Conservation (phyloP, 2,888 invertebrate species). For the Smittia sp. region DNA sequence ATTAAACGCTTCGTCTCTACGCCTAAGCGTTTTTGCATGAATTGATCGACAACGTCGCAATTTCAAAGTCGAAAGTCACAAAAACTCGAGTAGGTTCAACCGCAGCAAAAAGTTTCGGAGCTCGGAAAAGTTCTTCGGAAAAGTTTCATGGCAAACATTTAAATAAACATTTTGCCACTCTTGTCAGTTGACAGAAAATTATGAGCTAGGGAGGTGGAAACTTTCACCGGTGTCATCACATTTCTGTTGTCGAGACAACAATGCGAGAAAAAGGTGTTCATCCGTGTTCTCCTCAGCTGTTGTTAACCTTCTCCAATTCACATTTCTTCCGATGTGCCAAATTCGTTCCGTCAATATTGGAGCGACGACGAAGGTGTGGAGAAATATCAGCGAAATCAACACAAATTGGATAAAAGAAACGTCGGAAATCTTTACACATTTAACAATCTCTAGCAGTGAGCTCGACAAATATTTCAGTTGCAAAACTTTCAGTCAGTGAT, state of each 20-base stretch:
- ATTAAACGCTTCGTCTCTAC: too few species aligned
- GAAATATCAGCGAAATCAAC: slow-evolving; percentile 10
- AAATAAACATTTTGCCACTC: neutral
- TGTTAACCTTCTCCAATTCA: slow-evolving; percentile 8
- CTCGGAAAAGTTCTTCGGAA: too few species aligned
- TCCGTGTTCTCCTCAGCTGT: neutral
- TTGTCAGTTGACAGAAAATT: neutral
- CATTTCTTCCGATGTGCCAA: neutral
- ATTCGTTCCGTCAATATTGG: slow-evolving; percentile 9
- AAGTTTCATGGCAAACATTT: neutral
- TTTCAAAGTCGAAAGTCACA: too few species aligned
- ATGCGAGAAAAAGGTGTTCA: neutral
- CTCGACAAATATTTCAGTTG: neutral
- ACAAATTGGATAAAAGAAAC: neutral
- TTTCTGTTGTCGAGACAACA: neutral
- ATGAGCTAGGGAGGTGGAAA: neutral
- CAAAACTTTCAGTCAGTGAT: neutral
- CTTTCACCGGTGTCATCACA: slow-evolving; percentile 7
- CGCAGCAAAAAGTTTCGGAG: too few species aligned
- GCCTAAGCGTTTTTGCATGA: too few species aligned
- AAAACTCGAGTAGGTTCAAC: too few species aligned
- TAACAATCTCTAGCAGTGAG: too few species aligned
- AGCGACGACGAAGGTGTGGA: neutral
- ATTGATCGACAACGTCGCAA: too few species aligned
- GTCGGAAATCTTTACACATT: neutral